A percentile compares a stretch with the other conserved stretches of the same genome.
phyloP scores from a whole-genome alignment of 2,888 invertebrate genomes.

The Diarsia mendica region DNA sequence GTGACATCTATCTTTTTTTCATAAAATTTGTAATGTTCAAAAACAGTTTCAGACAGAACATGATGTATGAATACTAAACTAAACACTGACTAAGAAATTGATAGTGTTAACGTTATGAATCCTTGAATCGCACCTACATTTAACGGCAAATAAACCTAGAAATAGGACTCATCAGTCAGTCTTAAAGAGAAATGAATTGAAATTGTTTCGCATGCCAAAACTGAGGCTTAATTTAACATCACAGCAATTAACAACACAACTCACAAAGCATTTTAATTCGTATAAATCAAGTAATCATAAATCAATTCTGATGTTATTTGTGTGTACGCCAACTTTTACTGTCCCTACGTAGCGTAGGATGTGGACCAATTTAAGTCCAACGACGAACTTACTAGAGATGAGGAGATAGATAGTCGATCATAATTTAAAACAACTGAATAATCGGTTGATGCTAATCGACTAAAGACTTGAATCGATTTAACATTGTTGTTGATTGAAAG shows the following conservation, averaged over 20 bases:
- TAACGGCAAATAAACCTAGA: conserved; percentile 23
- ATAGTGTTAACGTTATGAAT: not conserved
- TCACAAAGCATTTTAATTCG: conserved; percentile 61
- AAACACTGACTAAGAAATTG: not conserved
- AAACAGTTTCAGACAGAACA: not conserved
- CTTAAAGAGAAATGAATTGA: conserved; percentile 32
- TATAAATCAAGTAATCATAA: conserved; percentile 60
- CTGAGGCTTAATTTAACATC: conserved; percentile 39
- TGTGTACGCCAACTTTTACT: conserved; percentile 56
- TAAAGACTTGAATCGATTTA: conserved; percentile 17
- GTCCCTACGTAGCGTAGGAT: conserved; percentile 49
- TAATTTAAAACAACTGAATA: conserved; percentile 29
- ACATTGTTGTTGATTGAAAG: conserved; percentile 22
- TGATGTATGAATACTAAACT: not conserved
- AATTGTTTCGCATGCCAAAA: conserved; percentile 38
- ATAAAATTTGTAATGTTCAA: not conserved
- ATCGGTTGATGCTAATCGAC: conserved; percentile 18
- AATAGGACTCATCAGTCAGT: conserved; percentile 28
- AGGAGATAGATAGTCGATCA: conserved; percentile 49
- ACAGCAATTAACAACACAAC: conserved; percentile 50
- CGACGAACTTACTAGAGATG: conserved; percentile 65
- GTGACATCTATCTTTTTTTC: not conserved
- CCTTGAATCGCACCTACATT: conserved; percentile 16
- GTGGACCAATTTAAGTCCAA: conserved; percentile 64
- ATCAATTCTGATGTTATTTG: conserved; percentile 55